A percentile compares a stretch with the other conserved stretches of the same genome.
Conservation (phyloP, 2,797 vertebrate genomes). For the Lacerta bilineata region DNA sequence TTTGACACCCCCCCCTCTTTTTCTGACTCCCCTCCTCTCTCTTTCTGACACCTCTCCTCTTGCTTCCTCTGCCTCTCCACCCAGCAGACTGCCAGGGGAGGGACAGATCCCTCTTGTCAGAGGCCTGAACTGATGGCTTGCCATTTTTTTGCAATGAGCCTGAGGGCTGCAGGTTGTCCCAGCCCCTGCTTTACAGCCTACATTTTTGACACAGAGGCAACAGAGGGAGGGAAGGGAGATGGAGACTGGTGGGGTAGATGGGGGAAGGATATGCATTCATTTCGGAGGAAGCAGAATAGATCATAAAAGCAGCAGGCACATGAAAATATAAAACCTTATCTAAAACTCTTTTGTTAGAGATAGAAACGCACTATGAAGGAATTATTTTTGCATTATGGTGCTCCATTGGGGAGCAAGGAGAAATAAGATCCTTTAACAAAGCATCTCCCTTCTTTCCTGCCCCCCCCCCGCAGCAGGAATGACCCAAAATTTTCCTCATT, state of each 20-base stretch:
- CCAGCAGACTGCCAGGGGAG: too few species aligned
- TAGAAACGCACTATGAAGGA: background rate
- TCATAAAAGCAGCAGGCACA: background rate
- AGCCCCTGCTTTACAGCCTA: background rate
- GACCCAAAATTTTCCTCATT: background rate
- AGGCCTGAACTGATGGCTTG: too few species aligned
- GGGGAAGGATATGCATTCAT: background rate
- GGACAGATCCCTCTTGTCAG: too few species aligned
- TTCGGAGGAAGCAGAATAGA: background rate
- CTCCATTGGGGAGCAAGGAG: background rate
- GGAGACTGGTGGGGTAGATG: background rate
- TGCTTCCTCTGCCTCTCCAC: too few species aligned
- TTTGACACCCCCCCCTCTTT: too few species aligned
- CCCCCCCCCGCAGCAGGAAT: background rate
- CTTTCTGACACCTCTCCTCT: too few species aligned
- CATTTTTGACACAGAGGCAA: background rate
- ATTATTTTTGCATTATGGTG: background rate
- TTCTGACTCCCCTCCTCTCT: too few species aligned
- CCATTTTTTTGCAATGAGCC: too few species aligned
- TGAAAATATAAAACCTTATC: background rate
- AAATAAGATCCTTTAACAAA: background rate
- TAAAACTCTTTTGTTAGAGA: background rate
- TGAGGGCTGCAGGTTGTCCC: background rate
- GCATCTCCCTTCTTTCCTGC: background rate
- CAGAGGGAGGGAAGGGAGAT: background rate